Base-by-base conservation (phyloP, 2,888 invertebrate species). In the Tanytarsus gracilentus region DNA sequence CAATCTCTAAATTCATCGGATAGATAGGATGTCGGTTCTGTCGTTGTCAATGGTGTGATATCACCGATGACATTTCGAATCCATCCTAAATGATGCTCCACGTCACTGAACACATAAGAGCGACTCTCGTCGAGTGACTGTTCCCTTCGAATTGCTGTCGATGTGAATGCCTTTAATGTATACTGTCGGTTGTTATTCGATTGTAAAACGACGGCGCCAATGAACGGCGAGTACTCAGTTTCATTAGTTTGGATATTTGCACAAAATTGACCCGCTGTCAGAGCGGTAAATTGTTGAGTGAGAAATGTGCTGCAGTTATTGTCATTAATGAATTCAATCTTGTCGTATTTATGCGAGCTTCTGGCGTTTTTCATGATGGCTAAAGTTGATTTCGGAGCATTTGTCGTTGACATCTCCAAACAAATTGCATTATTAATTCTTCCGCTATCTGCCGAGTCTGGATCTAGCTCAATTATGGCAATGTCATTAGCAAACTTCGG, bases 401-500 rank as follows among this genome's bases (percentile, higher is more conserved):
- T 40, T 11, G 16, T 23, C 2, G 18, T 11, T 48, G 18, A 40
- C 21, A 14, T 18, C 18, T 23, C 16, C 14, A 58, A 29, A 14
- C 58, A 58, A 21, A 58, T 21, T 27, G 44, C 29, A 48, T 58
- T 26, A n/a, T 25, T 55, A 25, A 40, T 26, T n/a, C 36, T 36
- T n/a, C 33, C 33, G 33, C n/a, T 23, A 36, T 4, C 36, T 1
- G 36, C n/a, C 16, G 36, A n/a, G 4, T 30, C 18, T 48, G 18
- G 25, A 16, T 48, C 49, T 14, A 60, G 36, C 27, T 50, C 36
- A 18, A 60, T 33, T 14, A 60, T 50, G 1, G 60, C 60, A 33
- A 60, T 60, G 50, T 60, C 60, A 36, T 60, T 60, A 36, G 50
- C 50, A 39, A 36, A 60, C 36, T 60, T 60, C 11, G 60, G 60